Base-by-base conservation (phyloP, 2,797 vertebrate species). In the Myotis pilosus region DNA sequence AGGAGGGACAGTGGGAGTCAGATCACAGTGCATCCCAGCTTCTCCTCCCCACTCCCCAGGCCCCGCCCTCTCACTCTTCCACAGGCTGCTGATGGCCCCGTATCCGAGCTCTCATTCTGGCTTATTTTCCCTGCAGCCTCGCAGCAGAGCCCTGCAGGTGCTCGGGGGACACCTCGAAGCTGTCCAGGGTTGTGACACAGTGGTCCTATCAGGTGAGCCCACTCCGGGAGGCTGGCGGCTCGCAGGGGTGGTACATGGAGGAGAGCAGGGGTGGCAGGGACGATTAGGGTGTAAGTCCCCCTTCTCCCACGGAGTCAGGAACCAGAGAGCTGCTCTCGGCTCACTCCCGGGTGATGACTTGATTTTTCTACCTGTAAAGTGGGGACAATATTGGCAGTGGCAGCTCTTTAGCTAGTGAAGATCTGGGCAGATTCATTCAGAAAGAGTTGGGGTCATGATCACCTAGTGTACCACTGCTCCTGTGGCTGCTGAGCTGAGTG, bases 131-230 rank as follows among this genome's bases (percentile, higher is more conserved):
- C 91, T 78, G 33, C 96, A 98, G 97, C 60, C 69, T 47, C 7
- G 0, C 1, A 9, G 85, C 75, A 8, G 92, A 97, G 57, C 47
- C 82, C 68, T 98, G 97, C 75, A 74, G 7, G 19, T 97, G 96
- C 92, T 68, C 51, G 17, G 60, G 5, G 8, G 95, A 98, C 66
- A 30, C 0, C 23, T 97, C 97, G 0, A 41, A 23, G 23, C 88
- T 98, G 72, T 66, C 71, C 38, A 93, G 91, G 19, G 60, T n/a
- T 23, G 81, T 98, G 78, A 2, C 96, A 78, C 97, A 96, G 69
- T 98, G 98, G 98, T 96, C 95, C 64, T 98, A 98, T 62, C 98
- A 98, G 98, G 98, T 98, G 92, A 94, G 95, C 3, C 13, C 78
- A 0, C 28, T 1, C 7, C 3, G 41, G 55, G 68, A 51, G 33